phyloP scores from a whole-genome alignment of 2,113 vertebrate genomes.

The Hirundichthys speculiger region DNA sequence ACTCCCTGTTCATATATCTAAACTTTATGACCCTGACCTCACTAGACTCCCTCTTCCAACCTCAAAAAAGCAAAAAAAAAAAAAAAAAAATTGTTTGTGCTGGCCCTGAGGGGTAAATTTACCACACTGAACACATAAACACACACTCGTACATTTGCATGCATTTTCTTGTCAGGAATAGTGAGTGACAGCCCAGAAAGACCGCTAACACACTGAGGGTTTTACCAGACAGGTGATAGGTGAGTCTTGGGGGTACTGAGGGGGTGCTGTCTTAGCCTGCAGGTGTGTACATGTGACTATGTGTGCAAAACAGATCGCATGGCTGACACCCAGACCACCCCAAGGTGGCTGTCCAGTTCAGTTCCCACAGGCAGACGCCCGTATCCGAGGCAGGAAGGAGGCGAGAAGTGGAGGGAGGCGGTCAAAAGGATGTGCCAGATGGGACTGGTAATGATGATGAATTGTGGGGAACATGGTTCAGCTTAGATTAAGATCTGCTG shows the following conservation, averaged over 20 bases:
- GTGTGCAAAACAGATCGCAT: slow-evolving; percentile 62
- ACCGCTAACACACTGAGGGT: slow-evolving; percentile 49
- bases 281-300: slow-evolving; percentile 59
- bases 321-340: slow-evolving; percentile 61
- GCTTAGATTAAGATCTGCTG: slow-evolving; percentile 80
- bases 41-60: slow-evolving; percentile 6
- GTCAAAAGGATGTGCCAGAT: slow-evolving; percentile 50
- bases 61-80: neutral
- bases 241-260: slow-evolving; percentile 26
- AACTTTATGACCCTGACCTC: slow-evolving; percentile 68
- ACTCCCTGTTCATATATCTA: slow-evolving; percentile 57
- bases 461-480: slow-evolving; percentile 58
- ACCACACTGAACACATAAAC: slow-evolving; percentile 27
- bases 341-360: slow-evolving; percentile 22
- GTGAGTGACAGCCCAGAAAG: slow-evolving; percentile 64
- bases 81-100: slow-evolving; percentile 22
- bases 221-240: slow-evolving; percentile 64
- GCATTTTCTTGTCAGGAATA: slow-evolving; percentile 31
- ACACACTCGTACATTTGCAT: slow-evolving; percentile 36
- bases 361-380: slow-evolving; percentile 34
- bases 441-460: slow-evolving; percentile 69
- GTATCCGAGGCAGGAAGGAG: slow-evolving; percentile 27
- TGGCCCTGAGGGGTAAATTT: slow-evolving; percentile 47
- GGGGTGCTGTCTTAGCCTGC: slow-evolving; percentile 43
- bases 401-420: slow-evolving; percentile 18